Conservation (phyloP, 2,888 invertebrate species). For the Norana najaformis region DNA sequence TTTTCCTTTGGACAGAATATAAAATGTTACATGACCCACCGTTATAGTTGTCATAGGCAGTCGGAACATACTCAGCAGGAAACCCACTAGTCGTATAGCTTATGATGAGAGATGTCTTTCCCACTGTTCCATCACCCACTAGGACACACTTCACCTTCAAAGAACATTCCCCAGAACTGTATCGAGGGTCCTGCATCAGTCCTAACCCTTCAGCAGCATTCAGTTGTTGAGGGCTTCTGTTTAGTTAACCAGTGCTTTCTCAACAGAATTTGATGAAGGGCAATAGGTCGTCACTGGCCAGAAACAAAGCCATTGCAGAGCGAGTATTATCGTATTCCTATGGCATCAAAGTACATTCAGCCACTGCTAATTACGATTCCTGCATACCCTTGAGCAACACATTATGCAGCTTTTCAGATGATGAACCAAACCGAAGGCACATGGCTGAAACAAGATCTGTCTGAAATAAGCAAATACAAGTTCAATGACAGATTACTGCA, state of each 20-base stretch:
- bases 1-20: background rate
- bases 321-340: background rate
- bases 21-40: slow-evolving; percentile 70
- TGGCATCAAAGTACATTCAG: background rate
- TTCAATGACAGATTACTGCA: background rate
- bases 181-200: background rate
- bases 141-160: slow-evolving; percentile 82
- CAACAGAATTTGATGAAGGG: background rate
- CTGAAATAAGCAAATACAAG: background rate
- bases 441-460: background rate
- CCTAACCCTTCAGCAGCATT: background rate
- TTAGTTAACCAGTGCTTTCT: background rate
- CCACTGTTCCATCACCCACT: slow-evolving; percentile 89
- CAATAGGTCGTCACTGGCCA: slow-evolving; percentile 5
- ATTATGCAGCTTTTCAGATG: background rate
- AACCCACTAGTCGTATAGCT: slow-evolving; percentile 92
- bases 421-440: background rate
- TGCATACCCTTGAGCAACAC: slow-evolving; percentile 13
- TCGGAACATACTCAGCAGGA: slow-evolving; percentile 86
- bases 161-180: slow-evolving; percentile 5
- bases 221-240: background rate
- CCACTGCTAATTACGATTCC: background rate
- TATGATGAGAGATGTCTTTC: slow-evolving; percentile 89
- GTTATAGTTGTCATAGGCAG: slow-evolving; percentile 93
- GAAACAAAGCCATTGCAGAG: background rate